These are phyloP conservation scores for Cetoscarus ocellatus DNA, from an alignment of 2,797 vertebrate species.

Conservation along the genomic window DNA sequence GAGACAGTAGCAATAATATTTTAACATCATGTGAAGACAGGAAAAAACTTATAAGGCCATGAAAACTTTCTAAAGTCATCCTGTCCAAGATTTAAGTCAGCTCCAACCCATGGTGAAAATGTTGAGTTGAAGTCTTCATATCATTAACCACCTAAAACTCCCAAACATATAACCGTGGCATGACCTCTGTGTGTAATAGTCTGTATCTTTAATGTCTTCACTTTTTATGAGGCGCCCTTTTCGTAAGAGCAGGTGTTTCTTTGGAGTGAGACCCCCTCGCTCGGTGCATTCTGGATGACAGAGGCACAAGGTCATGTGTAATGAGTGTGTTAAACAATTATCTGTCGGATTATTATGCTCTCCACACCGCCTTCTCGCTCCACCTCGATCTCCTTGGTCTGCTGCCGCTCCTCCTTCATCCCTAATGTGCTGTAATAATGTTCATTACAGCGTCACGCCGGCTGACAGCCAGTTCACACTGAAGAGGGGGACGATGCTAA, in stretches of 20 bases:
- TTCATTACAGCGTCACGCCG: conserved; percentile 60
- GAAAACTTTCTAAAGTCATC: background rate
- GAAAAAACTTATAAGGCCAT: background rate
- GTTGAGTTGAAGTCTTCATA: background rate
- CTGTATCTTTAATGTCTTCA: background rate
- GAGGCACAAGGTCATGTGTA: conserved; percentile 73
- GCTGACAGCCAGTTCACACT: conserved; percentile 55
- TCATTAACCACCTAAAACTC: background rate
- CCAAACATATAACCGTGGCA: background rate
- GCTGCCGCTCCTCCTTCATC: conserved; percentile 64
- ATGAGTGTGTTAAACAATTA: conserved; percentile 76
- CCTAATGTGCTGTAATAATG: conserved; percentile 71
- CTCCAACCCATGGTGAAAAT: background rate
- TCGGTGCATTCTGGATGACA: conserved; percentile 29
- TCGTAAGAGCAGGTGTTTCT: conserved; percentile 1
- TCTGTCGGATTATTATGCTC: conserved; percentile 64
- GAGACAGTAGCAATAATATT: too few species aligned
- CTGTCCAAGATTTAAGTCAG: background rate
- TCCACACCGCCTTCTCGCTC: conserved; percentile 64
- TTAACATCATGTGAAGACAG: too few species aligned
- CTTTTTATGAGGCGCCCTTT: background rate
- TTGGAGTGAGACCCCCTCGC: background rate
- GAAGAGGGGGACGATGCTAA: conserved; percentile 17
- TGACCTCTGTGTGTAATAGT: background rate
- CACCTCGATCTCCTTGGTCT: conserved; percentile 59